These are phyloP conservation scores for Pentamera pediparva DNA, from an alignment of 53 echinoderm and acorn worm species.

Conservation along the genomic window DNA sequence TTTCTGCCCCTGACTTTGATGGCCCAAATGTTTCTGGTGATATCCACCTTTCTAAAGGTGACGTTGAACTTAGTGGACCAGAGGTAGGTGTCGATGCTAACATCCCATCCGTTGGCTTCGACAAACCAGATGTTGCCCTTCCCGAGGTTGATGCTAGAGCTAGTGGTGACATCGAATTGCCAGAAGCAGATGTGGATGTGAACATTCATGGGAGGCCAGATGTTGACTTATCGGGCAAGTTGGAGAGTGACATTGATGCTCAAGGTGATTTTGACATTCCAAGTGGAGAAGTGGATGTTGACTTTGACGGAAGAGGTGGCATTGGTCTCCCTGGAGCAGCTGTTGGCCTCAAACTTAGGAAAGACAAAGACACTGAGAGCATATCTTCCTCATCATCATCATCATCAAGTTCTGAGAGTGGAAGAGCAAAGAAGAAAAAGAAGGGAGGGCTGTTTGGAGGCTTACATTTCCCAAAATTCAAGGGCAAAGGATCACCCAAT, in stretches of 20 bases:
- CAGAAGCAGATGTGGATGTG: neutral
- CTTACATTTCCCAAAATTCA: slow-evolving; percentile 54
- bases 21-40: neutral
- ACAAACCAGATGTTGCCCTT: neutral
- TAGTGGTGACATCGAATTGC: neutral
- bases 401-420: slow-evolving; percentile 20
- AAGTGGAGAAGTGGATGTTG: neutral
- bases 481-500: slow-evolving; percentile 14
- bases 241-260: neutral
- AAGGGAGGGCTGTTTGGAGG: slow-evolving; percentile 45
- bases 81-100: neutral
- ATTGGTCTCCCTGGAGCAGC: neutral
- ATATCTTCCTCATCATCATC: slow-evolving; percentile 7
- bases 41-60: neutral
- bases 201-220: neutral
- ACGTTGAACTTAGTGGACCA: slow-evolving; percentile 29
- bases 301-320: neutral
- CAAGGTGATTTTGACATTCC: neutral
- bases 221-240: neutral
- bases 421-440: slow-evolving; percentile 42
- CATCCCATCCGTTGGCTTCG: too few relatives aligned
- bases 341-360: neutral
- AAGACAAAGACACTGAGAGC: neutral
- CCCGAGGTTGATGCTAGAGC: neutral
- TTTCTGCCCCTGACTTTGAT: neutral